Percentiles rank a stretch among this genome's conserved stretches.
Conservation (phyloP, 2,888 invertebrate species). For the Cenopis cana region DNA sequence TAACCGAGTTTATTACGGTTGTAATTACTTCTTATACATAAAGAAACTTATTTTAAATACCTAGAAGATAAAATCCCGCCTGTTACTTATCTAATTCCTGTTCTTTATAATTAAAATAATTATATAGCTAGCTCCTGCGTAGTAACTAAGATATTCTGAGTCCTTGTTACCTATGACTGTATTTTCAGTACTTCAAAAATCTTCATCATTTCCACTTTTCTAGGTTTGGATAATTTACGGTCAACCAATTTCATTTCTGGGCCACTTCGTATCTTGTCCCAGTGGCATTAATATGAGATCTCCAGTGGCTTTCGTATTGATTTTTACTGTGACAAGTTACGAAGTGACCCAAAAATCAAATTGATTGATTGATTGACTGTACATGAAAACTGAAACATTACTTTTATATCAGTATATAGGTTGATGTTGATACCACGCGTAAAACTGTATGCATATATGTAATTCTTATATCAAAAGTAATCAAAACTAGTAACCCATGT, state of each 20-base stretch:
- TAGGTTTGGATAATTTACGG: background rate
- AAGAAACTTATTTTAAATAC: background rate
- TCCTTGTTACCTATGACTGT: no score
- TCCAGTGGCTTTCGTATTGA: no score
- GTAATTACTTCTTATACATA: background rate
- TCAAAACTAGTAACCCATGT: constrained; percentile 17
- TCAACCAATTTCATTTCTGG: no score
- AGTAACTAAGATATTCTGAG: no score
- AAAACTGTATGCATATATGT: background rate
- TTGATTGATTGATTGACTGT: no score
- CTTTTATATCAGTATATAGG: background rate
- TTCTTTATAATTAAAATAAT: no score
- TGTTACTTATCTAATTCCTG: background rate
- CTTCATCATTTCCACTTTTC: background rate
- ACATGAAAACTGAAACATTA: background rate
- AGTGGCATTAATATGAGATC: no score
- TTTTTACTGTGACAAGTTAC: no score
- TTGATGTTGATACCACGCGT: background rate
- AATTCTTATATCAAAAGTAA: constrained; percentile 10
- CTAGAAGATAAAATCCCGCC: background rate
- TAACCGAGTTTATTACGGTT: background rate
- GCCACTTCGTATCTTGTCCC: no score
- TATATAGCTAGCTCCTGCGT: no score
- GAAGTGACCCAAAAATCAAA: no score
- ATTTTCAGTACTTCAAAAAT: no score